Base-by-base conservation (phyloP, 2,113 vertebrate genomes). In the Myocastor coypus region DNA sequence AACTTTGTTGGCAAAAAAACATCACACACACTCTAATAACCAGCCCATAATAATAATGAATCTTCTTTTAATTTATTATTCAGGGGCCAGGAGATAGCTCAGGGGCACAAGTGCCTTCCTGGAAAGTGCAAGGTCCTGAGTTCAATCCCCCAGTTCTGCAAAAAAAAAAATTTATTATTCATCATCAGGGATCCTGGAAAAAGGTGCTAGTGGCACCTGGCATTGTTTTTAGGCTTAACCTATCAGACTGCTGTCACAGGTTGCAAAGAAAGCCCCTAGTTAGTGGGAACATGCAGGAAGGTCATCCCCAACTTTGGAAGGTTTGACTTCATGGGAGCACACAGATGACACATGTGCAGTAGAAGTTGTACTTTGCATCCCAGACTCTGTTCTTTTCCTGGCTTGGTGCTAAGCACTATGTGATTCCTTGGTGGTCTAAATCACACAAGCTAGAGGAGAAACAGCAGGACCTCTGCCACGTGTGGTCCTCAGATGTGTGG, bases 91-190 rank as follows among this genome's bases (percentile, higher is more conserved):
- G n/a, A n/a, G n/a, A n/a, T n/a, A n/a, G n/a, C n/a, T n/a, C n/a
- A n/a, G n/a, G n/a, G n/a, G n/a, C n/a, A n/a, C n/a, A n/a, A n/a
- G n/a, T n/a, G n/a, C n/a, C n/a, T n/a, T n/a, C n/a, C n/a, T n/a
- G n/a, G n/a, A n/a, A n/a, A n/a, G n/a, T n/a, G n/a, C n/a, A n/a
- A n/a, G n/a, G n/a, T n/a, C n/a, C n/a, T n/a, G n/a, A n/a, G n/a
- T n/a, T n/a, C n/a, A n/a, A n/a, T n/a, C n/a, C n/a, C n/a, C n/a
- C n/a, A n/a, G n/a, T n/a, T n/a, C n/a, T n/a, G n/a, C n/a, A n/a
- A n/a, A n/a, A n/a, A n/a, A n/a, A n/a, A n/a, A n/a, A 80, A 81
- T 82, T 94, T 85, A 46, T 37, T 63, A n/a, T 91, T 95, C 64
- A 61, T 90, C 50, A 87, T 86, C 9, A 4, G 3, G 6, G 32